Evolutionary conservation across 2,113 vertebrate species (phyloP), one percentile per base, ranked within the genome.

Genomic region (Amblyopsis rosae): DNA sequence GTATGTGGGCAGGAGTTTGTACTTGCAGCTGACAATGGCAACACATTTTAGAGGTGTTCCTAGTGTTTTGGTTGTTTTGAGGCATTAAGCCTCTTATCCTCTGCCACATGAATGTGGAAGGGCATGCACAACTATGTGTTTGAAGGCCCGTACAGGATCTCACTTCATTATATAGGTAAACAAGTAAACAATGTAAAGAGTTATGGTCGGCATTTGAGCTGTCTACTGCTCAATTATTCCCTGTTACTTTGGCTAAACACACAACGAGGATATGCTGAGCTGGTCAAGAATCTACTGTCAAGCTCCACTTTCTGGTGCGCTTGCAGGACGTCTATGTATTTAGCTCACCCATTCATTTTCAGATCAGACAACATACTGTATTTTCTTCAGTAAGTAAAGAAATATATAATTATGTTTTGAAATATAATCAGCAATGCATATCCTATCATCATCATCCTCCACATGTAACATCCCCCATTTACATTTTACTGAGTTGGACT

Each of bases 141-240:
- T 45, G 32, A 41, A 4, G 50, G 16, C 15, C 19, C 1, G 48
- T n/a, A 65, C 15, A 67, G 46, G 58, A 78, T 75, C 69, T 77
- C 73, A 82, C 12, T 74, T 84, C 79, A 80, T 76, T 78, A 80
- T 62, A 61, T 58, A 45, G 67, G 67, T 19, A 82, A 74, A 62
- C 59, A 73, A 72, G 82, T 69, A 77, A 83, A 84, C 76, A 82
- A 72, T 80, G 83, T 63, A 76, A 83, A 79, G 75, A 71, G 73
- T 86, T 74, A 73, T 26, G 45, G 54, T 67, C 49, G 61, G 65
- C 59, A 71, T 73, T 33, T 63, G 54, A 17, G 9, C 63, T 56
- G 55, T 62, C 65, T 59, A 55, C 65, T 73, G 63, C 69, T 75
- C 66, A 69, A 58, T 76, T 48, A 63, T 49, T 77, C 56, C 33